A percentile compares a stretch with the other conserved stretches of the same genome.
These are phyloP conservation scores for Dysmachus trigonus DNA, from an alignment of 2,888 invertebrate species.

Conservation along the genomic window DNA sequence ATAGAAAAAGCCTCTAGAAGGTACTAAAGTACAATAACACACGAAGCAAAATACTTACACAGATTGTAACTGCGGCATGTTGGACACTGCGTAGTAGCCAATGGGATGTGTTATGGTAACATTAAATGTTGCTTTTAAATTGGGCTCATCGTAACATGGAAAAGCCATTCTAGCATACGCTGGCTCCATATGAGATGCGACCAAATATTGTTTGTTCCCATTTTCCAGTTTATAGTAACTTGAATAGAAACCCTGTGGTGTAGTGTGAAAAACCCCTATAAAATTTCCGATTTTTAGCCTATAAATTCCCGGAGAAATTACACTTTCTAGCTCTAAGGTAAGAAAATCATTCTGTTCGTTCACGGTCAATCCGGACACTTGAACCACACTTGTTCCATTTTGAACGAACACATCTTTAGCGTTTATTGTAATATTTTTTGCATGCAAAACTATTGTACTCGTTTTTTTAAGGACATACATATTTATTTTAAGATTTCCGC, in stretches of 20 bases:
- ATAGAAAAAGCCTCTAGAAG: too few species aligned
- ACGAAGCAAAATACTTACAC: not conserved
- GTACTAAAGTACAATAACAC: too few species aligned
- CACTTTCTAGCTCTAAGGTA: not conserved
- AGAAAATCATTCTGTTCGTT: not conserved
- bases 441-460: not conserved
- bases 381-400: not conserved
- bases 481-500: slow-evolving; percentile 15
- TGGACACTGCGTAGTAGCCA: slow-evolving; percentile 54
- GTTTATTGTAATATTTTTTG: not conserved
- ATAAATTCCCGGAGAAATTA: not conserved
- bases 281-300: not conserved
- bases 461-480: not conserved
- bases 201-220: slow-evolving; percentile 60
- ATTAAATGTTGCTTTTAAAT: slow-evolving; percentile 70
- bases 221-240: not conserved
- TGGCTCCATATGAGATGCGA: slow-evolving; percentile 71
- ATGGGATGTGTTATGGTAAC: slow-evolving; percentile 67
- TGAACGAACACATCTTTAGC: not conserved
- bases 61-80: not conserved
- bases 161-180: slow-evolving; percentile 70
- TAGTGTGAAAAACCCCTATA: not conserved
- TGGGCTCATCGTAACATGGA: slow-evolving; percentile 77
- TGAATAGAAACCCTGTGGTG: slow-evolving; percentile 5
- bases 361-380: not conserved